These are phyloP conservation scores for Malurus melanocephalus DNA, from an alignment of 2,113 vertebrate species.

Conservation along the genomic window DNA sequence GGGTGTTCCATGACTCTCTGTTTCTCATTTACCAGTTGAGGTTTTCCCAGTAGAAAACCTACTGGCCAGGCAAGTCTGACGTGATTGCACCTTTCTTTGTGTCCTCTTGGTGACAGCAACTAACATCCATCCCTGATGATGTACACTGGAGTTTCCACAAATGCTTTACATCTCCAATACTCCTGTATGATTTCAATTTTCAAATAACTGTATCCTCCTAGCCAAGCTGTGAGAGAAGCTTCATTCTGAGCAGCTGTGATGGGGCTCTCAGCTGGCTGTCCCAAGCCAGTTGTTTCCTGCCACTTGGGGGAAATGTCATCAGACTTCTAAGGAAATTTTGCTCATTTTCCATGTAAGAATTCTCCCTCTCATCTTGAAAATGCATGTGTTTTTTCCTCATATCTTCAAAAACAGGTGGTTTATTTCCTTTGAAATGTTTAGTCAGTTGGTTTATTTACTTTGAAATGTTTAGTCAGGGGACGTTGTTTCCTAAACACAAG, in stretches of 20 bases:
- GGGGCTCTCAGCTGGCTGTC: not conserved
- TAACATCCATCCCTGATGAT: not conserved
- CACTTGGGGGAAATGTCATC: not conserved
- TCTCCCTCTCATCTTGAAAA: not conserved
- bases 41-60: not conserved
- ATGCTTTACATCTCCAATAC: not conserved
- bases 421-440: conserved; percentile 33
- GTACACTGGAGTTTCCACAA: not conserved
- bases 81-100: fast-evolving
- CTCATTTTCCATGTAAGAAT: not conserved
- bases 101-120: not conserved
- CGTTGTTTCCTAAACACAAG: not conserved
- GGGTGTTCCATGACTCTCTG: not conserved
- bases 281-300: not conserved
- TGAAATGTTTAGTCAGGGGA: conserved; percentile 34
- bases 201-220: not conserved
- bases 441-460: conserved; percentile 28
- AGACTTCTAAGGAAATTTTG: not conserved
- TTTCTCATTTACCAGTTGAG: not conserved
- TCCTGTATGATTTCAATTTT: not conserved
- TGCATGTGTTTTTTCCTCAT: not conserved
- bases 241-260: not conserved
- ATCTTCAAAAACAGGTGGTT: conserved; percentile 4
- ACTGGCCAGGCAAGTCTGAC: not conserved
- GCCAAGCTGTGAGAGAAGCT: not conserved